Base-by-base conservation (phyloP, 2,888 invertebrate genomes). In the Scaptomyza caliginosa region DNA sequence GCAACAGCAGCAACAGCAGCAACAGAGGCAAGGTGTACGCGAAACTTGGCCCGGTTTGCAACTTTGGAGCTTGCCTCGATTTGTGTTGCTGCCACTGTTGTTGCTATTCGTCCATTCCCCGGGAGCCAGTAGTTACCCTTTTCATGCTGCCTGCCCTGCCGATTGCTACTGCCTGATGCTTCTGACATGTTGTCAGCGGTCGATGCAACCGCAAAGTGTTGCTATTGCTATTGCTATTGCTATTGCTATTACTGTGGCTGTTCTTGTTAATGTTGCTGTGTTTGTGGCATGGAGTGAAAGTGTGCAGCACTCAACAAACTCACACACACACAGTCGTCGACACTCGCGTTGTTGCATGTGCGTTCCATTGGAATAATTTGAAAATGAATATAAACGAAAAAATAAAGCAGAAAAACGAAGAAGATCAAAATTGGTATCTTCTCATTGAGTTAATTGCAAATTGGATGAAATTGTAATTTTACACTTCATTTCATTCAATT, bases 401-500 rank as follows among this genome's bases (percentile, higher is more conserved):
- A 50, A 51, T 39, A 45, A 46, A 3, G 7, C 3, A 4, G 0
- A 5, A 3, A 57, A 55, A 30, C 16, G 32, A 16, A 40, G 45
- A 39, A 48, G n/a, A n/a, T n/a, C n/a, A 72, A 73, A 68, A 73
- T 74, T 68, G 50, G 51, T 62, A 75, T 80, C 86, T 83, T 85
- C 83, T 81, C 86, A 82, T 86, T 82, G 88, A 86, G 86, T 89
- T 90, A 89, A 89, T 89, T 89, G 90, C 88, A 89, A 89, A 88
- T 90, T 88, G 86, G 88, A 86, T 90, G 85, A 90, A 90, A 89
- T 90, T 89, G 88, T 88, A 90, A 90, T 90, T 90, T 90, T 89
- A 88, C 89, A 89, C 89, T 88, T 90, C 86, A 86, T 86, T 89
- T 89, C 77, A 74, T 86, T 74, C 87, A 89, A 86, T 90, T 90